Conservation (phyloP, 2,797 vertebrate species). For the Glossophaga mutica region DNA sequence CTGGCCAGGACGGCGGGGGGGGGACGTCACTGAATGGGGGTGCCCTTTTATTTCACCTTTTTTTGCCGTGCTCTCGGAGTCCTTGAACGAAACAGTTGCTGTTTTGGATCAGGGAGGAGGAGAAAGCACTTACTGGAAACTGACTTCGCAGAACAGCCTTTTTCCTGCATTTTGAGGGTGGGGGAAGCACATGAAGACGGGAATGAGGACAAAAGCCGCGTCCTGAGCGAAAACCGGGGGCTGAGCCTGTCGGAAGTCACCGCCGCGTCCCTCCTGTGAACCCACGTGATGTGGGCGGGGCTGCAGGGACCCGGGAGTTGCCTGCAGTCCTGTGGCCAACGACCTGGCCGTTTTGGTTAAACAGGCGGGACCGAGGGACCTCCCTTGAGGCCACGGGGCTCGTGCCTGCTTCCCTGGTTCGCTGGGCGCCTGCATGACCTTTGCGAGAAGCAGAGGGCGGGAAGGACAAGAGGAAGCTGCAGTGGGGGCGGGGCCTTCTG, state of each 20-base stretch:
- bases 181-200: background rate
- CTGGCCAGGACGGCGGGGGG: background rate
- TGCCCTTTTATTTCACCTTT: accelerated
- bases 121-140: accelerated
- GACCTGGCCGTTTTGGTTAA: background rate
- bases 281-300: background rate
- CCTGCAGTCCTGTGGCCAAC: background rate
- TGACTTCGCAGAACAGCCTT: background rate
- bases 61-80: background rate
- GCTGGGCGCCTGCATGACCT: background rate
- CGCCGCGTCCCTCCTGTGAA: background rate
- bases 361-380: background rate
- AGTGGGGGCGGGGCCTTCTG: accelerated
- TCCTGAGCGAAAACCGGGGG: background rate
- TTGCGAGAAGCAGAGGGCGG: too few species aligned
- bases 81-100: background rate
- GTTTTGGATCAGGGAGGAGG: background rate
- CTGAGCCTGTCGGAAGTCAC: background rate
- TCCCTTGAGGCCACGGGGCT: background rate
- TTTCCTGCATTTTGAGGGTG: background rate
- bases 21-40: background rate
- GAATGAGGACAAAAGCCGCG: background rate
- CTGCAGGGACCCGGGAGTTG: background rate
- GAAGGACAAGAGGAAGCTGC: background rate
- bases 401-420: accelerated